Conservation (phyloP, 2,888 invertebrate genomes). For the Cheilosia grossa region DNA sequence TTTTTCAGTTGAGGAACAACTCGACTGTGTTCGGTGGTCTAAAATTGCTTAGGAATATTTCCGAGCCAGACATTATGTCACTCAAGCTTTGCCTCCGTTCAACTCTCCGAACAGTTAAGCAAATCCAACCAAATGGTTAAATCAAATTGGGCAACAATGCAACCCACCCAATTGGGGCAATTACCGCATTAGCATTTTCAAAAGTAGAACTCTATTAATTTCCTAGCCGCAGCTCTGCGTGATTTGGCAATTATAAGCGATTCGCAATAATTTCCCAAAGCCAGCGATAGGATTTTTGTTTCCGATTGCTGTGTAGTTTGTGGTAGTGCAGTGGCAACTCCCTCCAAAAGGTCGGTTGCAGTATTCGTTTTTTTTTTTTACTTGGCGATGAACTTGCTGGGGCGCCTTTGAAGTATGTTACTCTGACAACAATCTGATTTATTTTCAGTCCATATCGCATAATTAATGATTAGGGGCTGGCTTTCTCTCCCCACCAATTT, state of each 20-base stretch:
- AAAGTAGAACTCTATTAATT: conserved; percentile 45
- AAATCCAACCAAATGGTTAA: conserved; percentile 36
- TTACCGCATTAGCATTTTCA: conserved; percentile 60
- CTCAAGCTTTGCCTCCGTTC: too few species aligned
- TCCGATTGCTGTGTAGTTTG: conserved; percentile 16
- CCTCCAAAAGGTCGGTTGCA: conserved; percentile 22
- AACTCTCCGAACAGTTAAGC: neutral
- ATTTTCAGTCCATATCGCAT: conserved; percentile 13
- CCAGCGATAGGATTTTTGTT: neutral
- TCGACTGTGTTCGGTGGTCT: too few species aligned
- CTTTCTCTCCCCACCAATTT: conserved; percentile 30
- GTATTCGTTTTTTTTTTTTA: neutral
- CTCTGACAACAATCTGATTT: conserved; percentile 32
- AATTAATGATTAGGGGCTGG: conserved; percentile 23
- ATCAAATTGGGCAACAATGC: conserved; percentile 47
- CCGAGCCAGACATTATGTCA: neutral
- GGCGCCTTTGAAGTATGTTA: conserved; percentile 23
- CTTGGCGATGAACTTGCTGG: neutral
- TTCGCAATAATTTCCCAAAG: conserved; percentile 45
- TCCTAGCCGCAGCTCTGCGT: conserved; percentile 24
- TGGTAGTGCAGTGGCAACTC: conserved; percentile 28
- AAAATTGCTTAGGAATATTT: neutral
- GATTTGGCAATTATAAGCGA: conserved; percentile 51
- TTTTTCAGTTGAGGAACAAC: neutral
- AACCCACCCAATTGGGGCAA: conserved; percentile 46